Percentiles rank a stretch among this genome's conserved stretches.
Conservation (phyloP, 2,888 invertebrate genomes). For the Arctia plantaginis region DNA sequence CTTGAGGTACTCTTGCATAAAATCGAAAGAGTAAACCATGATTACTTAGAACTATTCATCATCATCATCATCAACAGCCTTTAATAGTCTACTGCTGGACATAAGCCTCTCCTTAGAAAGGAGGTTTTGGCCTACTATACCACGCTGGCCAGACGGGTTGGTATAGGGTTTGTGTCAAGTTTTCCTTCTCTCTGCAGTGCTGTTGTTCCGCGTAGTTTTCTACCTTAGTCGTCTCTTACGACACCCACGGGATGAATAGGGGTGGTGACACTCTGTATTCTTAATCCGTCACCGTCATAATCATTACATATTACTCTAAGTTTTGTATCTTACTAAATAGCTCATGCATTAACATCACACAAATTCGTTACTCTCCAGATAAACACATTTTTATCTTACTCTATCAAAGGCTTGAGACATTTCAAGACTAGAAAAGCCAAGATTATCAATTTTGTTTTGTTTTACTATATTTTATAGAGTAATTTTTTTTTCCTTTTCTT, state of each 20-base stretch:
- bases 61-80: no score
- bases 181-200: no score
- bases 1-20: not conserved
- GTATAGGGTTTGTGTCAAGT: no score
- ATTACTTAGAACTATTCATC: not conserved
- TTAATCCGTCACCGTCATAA: no score
- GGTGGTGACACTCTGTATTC: no score
- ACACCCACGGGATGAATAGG: no score
- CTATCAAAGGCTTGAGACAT: not conserved
- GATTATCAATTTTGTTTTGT: not conserved
- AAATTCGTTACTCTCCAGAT: not conserved
- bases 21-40: not conserved
- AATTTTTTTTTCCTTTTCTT: not conserved
- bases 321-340: not conserved
- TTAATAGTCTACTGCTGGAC: no score
- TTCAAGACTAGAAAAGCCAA: not conserved
- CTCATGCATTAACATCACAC: not conserved
- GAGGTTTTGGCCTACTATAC: no score
- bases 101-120: no score
- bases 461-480: not conserved
- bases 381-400: not conserved
- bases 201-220: no score
- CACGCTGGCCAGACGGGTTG: no score
- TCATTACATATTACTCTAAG: not conserved
- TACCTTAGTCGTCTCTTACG: no score